Base-by-base conservation (phyloP, 2,113 vertebrate species). In the Pygoscelis antarcticus region DNA sequence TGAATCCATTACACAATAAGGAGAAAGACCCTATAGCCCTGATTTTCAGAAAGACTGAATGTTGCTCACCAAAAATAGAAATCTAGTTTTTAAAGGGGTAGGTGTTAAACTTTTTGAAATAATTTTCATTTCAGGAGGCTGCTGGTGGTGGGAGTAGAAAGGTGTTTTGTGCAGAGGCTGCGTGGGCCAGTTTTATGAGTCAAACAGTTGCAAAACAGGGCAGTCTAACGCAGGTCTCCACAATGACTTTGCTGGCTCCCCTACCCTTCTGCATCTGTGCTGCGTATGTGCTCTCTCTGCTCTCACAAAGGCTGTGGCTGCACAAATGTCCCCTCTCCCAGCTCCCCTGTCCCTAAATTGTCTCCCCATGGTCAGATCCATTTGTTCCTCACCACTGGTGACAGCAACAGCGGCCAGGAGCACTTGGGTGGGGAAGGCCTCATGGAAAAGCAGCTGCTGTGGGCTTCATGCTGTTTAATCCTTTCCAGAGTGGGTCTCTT, bases 381-480 rank as follows among this genome's bases (percentile, higher is more conserved):
- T 93, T 96, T 96, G 82, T 88, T 96, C 46, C 46, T 57, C 60
- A 2, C 10, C 25, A 4, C 54, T 61, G 49, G 52, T 84, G 77
- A 62, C 65, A 65, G 55, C 36, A 74, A 52, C 36, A 74, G 80
- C 91, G 91, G 81, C 4, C 6, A 81, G 89, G 70, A 97, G 54
- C 1, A 1, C 47, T 89, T 71, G 52, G 54, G 40, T 2, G 22
- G 89, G 91, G 93, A 89, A 87, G 61, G 49, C 12, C 70, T 87
- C 80, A 79, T 87, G 86, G 69, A 95, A 87, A 78, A 91, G 36
- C 89, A 89, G 83, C 89, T 87, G 65, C 42, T 38, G 62, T n/a
- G 58, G 61, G 57, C 57, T 85, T 96, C 86, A 65, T 23, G 86
- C 95, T 91, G 74, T 40, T 87, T 95, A 95, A 95, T 95, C 54